Evolutionary conservation across 1,140 invertebrate species (phyloP).

Genomic region (Magallana ariakensis): DNA sequence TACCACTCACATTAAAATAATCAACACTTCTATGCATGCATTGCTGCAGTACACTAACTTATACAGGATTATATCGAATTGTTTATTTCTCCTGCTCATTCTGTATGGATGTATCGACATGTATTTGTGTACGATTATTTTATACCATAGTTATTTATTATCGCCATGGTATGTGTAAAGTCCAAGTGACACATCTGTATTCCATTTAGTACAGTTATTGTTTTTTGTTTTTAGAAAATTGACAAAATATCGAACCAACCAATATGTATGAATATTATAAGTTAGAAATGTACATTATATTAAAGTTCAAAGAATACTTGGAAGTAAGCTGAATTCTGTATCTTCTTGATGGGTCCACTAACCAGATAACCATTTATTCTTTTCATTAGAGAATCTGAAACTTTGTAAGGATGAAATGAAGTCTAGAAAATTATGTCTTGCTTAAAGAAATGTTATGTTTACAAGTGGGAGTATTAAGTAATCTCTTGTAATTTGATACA

Average conservation of each 20-base stretch:
- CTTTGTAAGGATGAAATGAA: too few relatives aligned
- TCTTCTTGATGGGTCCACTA: too few relatives aligned
- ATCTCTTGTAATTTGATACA: not conserved
- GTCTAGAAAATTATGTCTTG: too few relatives aligned
- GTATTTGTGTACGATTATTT: slow-evolving; percentile 1
- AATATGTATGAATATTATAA: too few relatives aligned
- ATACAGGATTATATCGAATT: not conserved
- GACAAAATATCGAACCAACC: too few relatives aligned
- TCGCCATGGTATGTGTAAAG: not conserved
- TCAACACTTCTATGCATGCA: not conserved
- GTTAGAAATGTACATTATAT: too few relatives aligned
- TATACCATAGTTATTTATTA: slow-evolving; percentile 32
- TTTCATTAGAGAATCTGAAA: too few relatives aligned
- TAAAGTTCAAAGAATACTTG: too few relatives aligned
- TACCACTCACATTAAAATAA: not conserved
- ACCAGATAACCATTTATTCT: too few relatives aligned
- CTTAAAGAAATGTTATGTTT: not conserved
- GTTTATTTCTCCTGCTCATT: not conserved
- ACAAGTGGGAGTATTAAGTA: not conserved
- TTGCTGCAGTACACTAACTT: not conserved
- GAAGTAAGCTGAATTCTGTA: too few relatives aligned
- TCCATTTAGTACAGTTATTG: too few relatives aligned
- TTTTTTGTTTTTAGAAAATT: too few relatives aligned
- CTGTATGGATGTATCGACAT: slow-evolving; percentile 2
- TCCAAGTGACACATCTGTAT: not conserved